Evolutionary conservation across 2,888 invertebrate genomes (phyloP).

Genomic region (Trichopoda pennipes): DNA sequence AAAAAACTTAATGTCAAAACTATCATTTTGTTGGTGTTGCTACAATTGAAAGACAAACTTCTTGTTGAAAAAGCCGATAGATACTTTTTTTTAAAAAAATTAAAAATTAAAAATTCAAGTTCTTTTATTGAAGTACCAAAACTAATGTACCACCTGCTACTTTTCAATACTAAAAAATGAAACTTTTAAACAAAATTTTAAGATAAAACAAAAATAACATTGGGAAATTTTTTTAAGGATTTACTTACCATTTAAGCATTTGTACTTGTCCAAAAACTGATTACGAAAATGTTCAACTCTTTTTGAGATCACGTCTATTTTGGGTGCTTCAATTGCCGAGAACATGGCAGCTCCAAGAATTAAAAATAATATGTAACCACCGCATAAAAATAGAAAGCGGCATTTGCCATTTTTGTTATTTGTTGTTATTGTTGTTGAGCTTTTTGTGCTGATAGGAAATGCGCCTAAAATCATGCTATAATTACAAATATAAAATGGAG

Average conservation of each 20-base stretch:
- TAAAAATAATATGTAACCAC: slow-evolving; percentile 83
- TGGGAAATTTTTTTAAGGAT: too few species aligned
- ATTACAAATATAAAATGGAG: slow-evolving; percentile 20
- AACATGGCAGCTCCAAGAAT: slow-evolving; percentile 89
- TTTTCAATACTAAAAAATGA: too few species aligned
- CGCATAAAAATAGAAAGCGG: slow-evolving; percentile 80
- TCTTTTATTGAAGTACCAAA: too few species aligned
- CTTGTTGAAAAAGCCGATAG: too few species aligned
- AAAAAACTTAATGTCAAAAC: too few species aligned
- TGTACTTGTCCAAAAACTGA: slow-evolving; percentile 84
- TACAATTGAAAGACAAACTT: too few species aligned
- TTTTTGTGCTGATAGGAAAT: slow-evolving; percentile 75
- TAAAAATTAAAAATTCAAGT: too few species aligned
- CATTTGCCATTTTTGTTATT: slow-evolving; percentile 78
- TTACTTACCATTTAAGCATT: slow-evolving; percentile 85
- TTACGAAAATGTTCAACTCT: slow-evolving; percentile 83
- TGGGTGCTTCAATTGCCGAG: slow-evolving; percentile 89
- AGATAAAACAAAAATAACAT: too few species aligned
- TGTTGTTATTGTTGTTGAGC: slow-evolving; percentile 71
- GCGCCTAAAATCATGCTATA: slow-evolving; percentile 75
- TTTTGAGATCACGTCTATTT: slow-evolving; percentile 84
- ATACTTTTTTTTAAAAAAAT: too few species aligned
- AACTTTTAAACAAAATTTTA: too few species aligned
- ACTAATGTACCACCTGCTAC: too few species aligned
- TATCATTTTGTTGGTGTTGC: too few species aligned